These are phyloP conservation scores for Agrochola lychnidis DNA, from an alignment of 2,888 invertebrate genomes.

Conservation along the genomic window DNA sequence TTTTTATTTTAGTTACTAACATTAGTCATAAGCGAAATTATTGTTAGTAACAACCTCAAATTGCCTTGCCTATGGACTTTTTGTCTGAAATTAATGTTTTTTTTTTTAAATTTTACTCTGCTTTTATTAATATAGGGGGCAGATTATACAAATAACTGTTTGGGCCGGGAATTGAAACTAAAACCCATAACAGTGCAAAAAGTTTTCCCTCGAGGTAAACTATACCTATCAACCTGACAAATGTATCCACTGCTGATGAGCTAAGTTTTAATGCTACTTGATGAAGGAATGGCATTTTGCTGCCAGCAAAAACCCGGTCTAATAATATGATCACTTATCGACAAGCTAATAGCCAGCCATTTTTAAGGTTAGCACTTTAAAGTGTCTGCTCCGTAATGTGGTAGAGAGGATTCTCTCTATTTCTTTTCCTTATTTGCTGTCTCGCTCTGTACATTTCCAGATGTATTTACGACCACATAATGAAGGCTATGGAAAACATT, in stretches of 20 bases:
- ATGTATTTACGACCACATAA: constrained; percentile 59
- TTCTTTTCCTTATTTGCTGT: constrained; percentile 18
- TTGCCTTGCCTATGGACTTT: too few species aligned
- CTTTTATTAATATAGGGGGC: neutral
- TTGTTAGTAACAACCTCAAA: too few species aligned
- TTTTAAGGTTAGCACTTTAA: neutral
- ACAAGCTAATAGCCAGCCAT: neutral
- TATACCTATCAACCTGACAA: neutral
- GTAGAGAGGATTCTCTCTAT: neutral
- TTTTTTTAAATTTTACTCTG: neutral
- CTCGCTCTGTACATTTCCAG: constrained; percentile 17
- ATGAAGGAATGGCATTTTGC: neutral
- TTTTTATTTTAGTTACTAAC: too few species aligned
- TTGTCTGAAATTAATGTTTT: too few species aligned
- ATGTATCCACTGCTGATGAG: neutral
- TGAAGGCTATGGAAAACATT: constrained; percentile 56
- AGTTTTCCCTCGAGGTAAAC: too few species aligned
- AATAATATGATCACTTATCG: constrained; percentile 6
- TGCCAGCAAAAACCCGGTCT: neutral
- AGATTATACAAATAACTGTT: neutral
- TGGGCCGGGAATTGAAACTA: too few species aligned
- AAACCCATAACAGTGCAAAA: neutral
- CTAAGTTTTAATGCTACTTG: neutral
- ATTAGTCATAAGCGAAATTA: too few species aligned
- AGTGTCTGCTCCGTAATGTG: neutral